A percentile compares a stretch with the other conserved stretches of the same genome.
Evolutionary conservation across 1,140 invertebrate genomes (phyloP).

Genomic region (Triops cancriformis): DNA sequence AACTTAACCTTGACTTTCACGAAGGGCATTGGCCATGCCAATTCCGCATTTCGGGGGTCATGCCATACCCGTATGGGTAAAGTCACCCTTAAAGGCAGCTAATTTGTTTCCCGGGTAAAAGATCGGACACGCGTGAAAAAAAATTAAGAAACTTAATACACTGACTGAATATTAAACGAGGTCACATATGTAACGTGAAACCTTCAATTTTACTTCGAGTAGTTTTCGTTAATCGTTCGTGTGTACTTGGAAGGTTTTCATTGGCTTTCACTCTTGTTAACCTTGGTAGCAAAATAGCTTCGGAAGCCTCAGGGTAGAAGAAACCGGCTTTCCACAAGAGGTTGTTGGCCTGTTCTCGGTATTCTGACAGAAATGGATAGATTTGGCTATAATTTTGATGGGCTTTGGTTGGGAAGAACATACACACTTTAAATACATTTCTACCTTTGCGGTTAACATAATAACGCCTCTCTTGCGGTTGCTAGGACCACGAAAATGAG

Average conservation of each 20-base stretch:
- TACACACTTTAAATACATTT: background rate
- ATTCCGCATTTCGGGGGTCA: background rate
- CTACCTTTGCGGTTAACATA: background rate
- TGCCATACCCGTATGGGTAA: background rate
- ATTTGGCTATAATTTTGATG: background rate
- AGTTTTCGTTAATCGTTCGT: too few species aligned
- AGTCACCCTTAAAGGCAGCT: too few species aligned
- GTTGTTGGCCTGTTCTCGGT: background rate
- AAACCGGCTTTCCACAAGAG: background rate
- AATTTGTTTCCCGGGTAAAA: too few species aligned
- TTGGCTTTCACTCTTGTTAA: conserved; percentile 6
- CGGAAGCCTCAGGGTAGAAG: background rate
- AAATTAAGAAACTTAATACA: too few species aligned
- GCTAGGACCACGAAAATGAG: background rate
- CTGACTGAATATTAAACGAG: too few species aligned
- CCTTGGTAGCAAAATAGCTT: background rate
- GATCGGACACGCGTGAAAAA: too few species aligned
- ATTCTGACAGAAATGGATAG: background rate
- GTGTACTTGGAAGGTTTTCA: background rate
- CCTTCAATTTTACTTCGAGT: too few species aligned
- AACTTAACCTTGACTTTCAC: background rate
- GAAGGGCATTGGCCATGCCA: background rate
- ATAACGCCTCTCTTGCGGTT: background rate
- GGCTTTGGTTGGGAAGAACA: background rate
- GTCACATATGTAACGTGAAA: too few species aligned